Evolutionary conservation across 2,797 vertebrate genomes (phyloP).

Genomic region (Sebastes trivittatus): DNA sequence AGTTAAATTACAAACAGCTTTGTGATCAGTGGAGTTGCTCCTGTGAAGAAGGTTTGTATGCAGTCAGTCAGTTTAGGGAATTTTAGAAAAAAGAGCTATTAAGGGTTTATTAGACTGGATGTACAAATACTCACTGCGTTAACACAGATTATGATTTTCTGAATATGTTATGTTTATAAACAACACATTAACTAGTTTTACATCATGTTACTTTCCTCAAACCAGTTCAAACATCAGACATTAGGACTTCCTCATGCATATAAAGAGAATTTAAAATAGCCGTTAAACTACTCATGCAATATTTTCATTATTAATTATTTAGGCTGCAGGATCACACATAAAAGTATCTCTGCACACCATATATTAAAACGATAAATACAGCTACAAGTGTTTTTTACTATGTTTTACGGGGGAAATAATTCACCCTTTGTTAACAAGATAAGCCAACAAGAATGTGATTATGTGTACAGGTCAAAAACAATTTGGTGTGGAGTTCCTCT

Average conservation of each 20-base stretch:
- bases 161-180: background rate
- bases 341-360: background rate
- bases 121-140: background rate
- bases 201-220: background rate
- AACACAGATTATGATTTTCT: background rate
- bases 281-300: background rate
- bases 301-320: background rate
- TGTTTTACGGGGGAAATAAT: background rate
- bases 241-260: background rate
- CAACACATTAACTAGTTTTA: background rate
- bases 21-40: background rate
- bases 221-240: background rate
- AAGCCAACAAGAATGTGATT: background rate
- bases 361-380: background rate
- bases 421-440: background rate
- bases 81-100: background rate
- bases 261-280: background rate
- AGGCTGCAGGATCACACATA: background rate
- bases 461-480: background rate
- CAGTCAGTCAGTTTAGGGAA: background rate
- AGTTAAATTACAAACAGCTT: background rate
- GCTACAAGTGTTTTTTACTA: background rate
- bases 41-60: background rate
- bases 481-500: background rate
- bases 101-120: background rate